Conservation (phyloP, 2,888 invertebrate species). For the Tachystola acroxantha region DNA sequence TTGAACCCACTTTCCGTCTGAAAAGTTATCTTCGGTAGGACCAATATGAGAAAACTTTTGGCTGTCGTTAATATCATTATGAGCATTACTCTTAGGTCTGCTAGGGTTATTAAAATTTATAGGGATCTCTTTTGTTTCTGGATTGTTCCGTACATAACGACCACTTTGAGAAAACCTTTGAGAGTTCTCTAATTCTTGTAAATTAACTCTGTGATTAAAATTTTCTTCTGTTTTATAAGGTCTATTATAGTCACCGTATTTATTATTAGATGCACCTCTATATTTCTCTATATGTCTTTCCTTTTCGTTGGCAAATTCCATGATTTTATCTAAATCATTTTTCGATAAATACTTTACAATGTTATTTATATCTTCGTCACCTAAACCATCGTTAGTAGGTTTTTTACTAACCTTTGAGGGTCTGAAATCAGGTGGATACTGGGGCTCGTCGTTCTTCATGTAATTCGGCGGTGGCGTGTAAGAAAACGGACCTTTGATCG, state of each 20-base stretch:
- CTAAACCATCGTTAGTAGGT: slow-evolving; percentile 44
- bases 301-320: slow-evolving; percentile 44
- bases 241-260: slow-evolving; percentile 7
- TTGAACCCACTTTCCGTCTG: no score
- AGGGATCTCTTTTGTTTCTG: no score
- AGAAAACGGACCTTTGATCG: slow-evolving; percentile 41
- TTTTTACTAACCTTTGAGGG: slow-evolving; percentile 53
- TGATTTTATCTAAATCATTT: slow-evolving; percentile 57
- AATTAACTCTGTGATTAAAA: background rate
- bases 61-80: no score
- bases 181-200: no score
- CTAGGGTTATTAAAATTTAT: no score
- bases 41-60: no score
- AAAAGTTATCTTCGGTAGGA: no score
- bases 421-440: slow-evolving; percentile 25
- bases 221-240: background rate
- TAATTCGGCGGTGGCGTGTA: slow-evolving; percentile 55
- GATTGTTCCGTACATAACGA: no score
- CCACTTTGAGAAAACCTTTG: no score
- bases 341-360: slow-evolving; percentile 57
- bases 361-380: slow-evolving; percentile 55
- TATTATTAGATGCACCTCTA: slow-evolving; percentile 4
- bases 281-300: slow-evolving; percentile 16
- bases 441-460: slow-evolving; percentile 31
- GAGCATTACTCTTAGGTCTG: no score